Evolutionary conservation across 2,797 vertebrate genomes (phyloP).

Genomic region (Passerculus sandwichensis): DNA sequence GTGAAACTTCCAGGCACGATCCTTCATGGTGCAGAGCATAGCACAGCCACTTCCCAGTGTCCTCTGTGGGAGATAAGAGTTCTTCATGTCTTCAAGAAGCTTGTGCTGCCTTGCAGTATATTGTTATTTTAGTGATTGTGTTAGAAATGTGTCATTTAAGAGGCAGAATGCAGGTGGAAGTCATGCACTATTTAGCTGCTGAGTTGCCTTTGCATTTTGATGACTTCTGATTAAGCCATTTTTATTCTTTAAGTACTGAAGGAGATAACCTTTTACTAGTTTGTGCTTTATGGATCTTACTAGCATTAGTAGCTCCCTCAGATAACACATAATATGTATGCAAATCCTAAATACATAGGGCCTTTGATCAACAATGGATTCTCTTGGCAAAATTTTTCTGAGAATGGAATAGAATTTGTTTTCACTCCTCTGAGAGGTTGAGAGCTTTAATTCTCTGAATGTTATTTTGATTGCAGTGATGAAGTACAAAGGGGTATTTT

Average conservation of each 20-base stretch:
- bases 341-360: not conserved
- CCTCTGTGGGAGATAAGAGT: not conserved
- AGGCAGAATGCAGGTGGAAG: not conserved
- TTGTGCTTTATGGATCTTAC: not conserved
- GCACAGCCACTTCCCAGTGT: not conserved
- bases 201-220: not conserved
- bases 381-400: not conserved
- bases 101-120: not conserved
- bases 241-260: not conserved
- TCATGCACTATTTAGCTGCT: not conserved
- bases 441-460: not conserved
- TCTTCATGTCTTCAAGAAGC: not conserved
- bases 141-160: not conserved
- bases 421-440: not conserved
- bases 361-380: not conserved
- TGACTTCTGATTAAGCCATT: not conserved
- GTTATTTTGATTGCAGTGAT: not conserved
- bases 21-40: not conserved
- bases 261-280: not conserved
- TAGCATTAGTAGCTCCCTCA: not conserved
- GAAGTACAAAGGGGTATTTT: not conserved
- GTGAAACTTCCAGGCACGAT: accelerated
- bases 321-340: not conserved
- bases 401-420: not conserved
- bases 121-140: not conserved